Evolutionary conservation across 2,888 invertebrate species (phyloP), one percentile per base, ranked within the genome.

Genomic region (Tetrapedia diversipes): DNA sequence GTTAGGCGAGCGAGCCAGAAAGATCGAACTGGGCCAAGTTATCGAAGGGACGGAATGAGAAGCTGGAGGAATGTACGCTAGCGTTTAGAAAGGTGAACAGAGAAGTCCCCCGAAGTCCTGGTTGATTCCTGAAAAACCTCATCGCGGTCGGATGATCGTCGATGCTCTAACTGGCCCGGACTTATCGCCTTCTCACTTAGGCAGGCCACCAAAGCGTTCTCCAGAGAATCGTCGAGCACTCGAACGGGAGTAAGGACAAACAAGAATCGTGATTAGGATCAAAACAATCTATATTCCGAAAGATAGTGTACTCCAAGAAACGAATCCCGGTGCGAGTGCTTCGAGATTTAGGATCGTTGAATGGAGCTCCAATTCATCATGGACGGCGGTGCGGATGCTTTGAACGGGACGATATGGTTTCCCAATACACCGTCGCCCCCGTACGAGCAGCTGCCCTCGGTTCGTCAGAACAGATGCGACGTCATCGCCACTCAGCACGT

Each of bases 311-410:
- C 10, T 22, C n/a, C 24, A 39, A 39, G 34, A 56, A 14, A 43
- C 56, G 47, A 45, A 70, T 45, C 37, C 63, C n/a, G 16, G 16
- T 51, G 47, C 65, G 66, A 81, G 64, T 61, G 61, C 63, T 54
- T 29, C 24, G 69, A 63, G 77, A 70, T 73, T 66, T 66, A 69
- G 51, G 47, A 45, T 54, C 45, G 45, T 73, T 83, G 82, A 86
- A 90, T 90, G 90, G 90, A 90, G 85, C 86, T 89, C 57, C 87
- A 90, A 86, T 81, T 89, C 70, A 90, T 87, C 56, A 90, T 91
- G 91, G 91, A 91, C 77, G 83, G 86, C 68, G 86, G 87, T 66
- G 79, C 90, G 59, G 91, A 88, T 75, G 86, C 88, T 59, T 81
- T 91, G 53, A 89, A 87, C 80, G 89, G 86, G 39, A 80, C 87